Evolutionary conservation across 2,888 invertebrate species (phyloP), one percentile per base, ranked within the genome.

Genomic region (Arctia plantaginis): DNA sequence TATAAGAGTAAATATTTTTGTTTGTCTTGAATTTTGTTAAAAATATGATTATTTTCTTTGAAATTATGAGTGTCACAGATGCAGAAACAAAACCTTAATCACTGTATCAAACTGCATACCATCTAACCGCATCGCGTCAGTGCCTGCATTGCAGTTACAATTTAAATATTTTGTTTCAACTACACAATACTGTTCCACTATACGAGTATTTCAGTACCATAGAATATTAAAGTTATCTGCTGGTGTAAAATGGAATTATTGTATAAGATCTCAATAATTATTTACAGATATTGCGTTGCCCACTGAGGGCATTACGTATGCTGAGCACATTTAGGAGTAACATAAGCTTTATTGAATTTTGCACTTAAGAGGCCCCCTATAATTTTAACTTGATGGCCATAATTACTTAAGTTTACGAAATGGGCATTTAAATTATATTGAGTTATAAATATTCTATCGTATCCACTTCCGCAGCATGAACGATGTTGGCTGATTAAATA

Each of bases 361-460:
- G 74, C 84, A 77, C 80, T 80, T 76, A 84, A 72, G 71, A 69
- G 44, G 27, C 47, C 75, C 82, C 66, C 83, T 75, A 84, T 82
- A 84, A 82, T 82, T 82, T 82, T 65, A 75, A 59, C 66, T 41
- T 73, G 65, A 73, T 73, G 55, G 59, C 66, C n/a, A 73, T n/a
- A 23, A 69, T 51, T 69, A 55, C 51, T 41, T 44, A 8, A 55
- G 30, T 47, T 33, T 62, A 23, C 18, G 30, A 69, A 69, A 35
- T 35, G 35, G 44, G 47, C 33, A n/a, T 71, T 65, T 65, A n/a
- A 64, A 47, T 65, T 33, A 65, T 71, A 72, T 67, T 68, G 39
- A 62, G 41, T 35, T 23, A 20, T n/a, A 7, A 20, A 51, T n/a
- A n/a, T n/a, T 55, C n/a, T n/a, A 55, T 1, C 23, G 2, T 8